These are phyloP conservation scores for Ferrisia virgata DNA, from an alignment of 2,888 invertebrate genomes.

Conservation along the genomic window DNA sequence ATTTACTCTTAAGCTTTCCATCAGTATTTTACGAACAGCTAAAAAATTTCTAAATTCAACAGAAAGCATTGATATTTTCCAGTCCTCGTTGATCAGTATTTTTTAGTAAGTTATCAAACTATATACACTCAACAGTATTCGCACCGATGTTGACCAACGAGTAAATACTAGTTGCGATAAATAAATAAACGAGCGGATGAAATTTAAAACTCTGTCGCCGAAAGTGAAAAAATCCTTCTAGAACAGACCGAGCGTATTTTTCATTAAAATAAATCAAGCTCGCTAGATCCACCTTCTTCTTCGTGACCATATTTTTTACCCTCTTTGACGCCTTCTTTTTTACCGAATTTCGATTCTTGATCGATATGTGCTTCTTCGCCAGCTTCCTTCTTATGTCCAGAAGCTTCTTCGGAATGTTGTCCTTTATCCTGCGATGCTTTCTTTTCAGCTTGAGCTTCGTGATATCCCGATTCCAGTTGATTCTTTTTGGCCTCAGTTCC, in stretches of 20 bases:
- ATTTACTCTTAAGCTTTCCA: no score
- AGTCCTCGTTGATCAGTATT: no score
- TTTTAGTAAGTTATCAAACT: no score
- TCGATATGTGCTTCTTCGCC: slow-evolving; percentile 60
- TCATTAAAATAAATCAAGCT: background rate
- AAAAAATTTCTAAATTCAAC: no score
- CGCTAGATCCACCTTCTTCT: slow-evolving; percentile 50
- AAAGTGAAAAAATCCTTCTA: background rate
- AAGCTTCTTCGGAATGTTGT: slow-evolving; percentile 57
- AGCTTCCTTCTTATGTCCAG: slow-evolving; percentile 60
- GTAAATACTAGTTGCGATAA: no score
- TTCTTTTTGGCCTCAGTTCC: slow-evolving; percentile 62
- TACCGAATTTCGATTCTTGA: slow-evolving; percentile 59
- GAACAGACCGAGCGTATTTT: background rate
- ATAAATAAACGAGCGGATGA: no score
- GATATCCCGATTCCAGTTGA: slow-evolving; percentile 58
- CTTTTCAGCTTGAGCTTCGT: slow-evolving; percentile 58
- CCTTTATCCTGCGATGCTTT: slow-evolving; percentile 62
- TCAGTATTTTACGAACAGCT: no score
- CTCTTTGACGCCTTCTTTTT: slow-evolving; percentile 57
- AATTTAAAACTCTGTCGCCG: background rate
- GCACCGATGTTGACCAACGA: no score
- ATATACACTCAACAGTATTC: no score
- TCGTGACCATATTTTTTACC: slow-evolving; percentile 57
- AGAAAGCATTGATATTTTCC: no score